Evolutionary conservation across 2,797 vertebrate genomes (phyloP), one percentile per base, ranked within the genome.

Genomic region (Menidia menidia): DNA sequence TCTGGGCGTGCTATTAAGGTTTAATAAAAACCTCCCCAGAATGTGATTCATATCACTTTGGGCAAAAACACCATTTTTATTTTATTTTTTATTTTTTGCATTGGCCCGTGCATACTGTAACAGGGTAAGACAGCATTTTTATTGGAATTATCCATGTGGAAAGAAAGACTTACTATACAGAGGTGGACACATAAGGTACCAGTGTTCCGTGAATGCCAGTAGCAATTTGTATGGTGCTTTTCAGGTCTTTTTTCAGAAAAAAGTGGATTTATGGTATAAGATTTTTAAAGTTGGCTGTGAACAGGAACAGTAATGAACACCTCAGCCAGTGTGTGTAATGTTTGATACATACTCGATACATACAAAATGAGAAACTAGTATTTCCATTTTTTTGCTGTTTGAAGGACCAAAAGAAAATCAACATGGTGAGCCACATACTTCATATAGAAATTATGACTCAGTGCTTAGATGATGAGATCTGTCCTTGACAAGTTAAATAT

Each of bases 101-200:
- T 73, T 75, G 59, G 44, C 53, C 71, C 11, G 30, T 53, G 70
- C 76, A 71, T 47, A 73, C 75, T 62, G 77, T 2, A 11, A 60
- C 45, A 70, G 72, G 57, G 60, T 50, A 71, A 75, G 47, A 80
- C 50, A 48, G 18, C 39, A 32, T 59, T 58, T 14, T 19, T 72
- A 52, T 78, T 47, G 75, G 66, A 78, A 79, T 84, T 64, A 77
- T 72, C 69, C 48, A 73, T 56, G 61, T 60, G 77, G 51, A 72
- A 67, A 77, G 42, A 56, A 69, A 80, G 56, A 7, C n/a, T 51
- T 41, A 56, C 68, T 64, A 5, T 52, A 16, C 51, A 25, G 41
- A 41, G n/a, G 48, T 15, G 39, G 48, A 30, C 10, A 30, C 10
- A 19, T 54, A 63, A 81, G 58, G 52, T 39, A 63, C 39, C 32